Evolutionary conservation across 2,113 vertebrate genomes (phyloP).

Genomic region (Isichthys henryi): DNA sequence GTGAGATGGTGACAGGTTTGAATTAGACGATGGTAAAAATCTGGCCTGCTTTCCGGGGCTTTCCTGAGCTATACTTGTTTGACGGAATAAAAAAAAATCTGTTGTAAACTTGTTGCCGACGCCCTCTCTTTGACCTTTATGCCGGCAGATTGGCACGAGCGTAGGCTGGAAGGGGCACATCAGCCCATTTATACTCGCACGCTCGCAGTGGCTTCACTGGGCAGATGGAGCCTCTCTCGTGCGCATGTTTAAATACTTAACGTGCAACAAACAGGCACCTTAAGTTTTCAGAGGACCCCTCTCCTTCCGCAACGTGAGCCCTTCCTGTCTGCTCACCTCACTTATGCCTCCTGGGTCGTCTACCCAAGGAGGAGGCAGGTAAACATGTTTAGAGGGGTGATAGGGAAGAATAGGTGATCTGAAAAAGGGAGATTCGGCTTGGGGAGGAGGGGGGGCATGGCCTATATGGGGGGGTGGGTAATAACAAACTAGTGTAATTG

Average conservation of each 20-base stretch:
- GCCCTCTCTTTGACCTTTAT: neutral
- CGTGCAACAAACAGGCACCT: neutral
- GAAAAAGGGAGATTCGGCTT: neutral
- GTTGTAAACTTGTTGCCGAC: neutral
- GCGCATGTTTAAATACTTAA: neutral
- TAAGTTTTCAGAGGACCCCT: neutral
- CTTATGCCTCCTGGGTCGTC: neutral
- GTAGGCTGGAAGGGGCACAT: neutral
- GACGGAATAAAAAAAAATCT: neutral
- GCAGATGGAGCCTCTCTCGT: neutral
- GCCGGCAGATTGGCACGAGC: neutral
- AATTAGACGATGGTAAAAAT: constrained; percentile 3
- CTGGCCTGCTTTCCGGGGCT: neutral
- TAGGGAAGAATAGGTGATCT: neutral
- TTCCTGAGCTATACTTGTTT: neutral
- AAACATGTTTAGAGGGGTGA: neutral
- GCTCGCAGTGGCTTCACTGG: neutral
- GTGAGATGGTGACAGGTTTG: neutral
- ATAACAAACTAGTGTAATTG: constrained; percentile 31
- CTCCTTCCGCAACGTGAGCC: neutral
- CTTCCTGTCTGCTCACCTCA: neutral
- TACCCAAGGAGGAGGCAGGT: neutral
- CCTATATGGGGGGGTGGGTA: neutral
- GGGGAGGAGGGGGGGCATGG: neutral
- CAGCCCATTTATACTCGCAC: neutral